Conservation (phyloP, 2,888 invertebrate genomes). For the Euclidia mi region DNA sequence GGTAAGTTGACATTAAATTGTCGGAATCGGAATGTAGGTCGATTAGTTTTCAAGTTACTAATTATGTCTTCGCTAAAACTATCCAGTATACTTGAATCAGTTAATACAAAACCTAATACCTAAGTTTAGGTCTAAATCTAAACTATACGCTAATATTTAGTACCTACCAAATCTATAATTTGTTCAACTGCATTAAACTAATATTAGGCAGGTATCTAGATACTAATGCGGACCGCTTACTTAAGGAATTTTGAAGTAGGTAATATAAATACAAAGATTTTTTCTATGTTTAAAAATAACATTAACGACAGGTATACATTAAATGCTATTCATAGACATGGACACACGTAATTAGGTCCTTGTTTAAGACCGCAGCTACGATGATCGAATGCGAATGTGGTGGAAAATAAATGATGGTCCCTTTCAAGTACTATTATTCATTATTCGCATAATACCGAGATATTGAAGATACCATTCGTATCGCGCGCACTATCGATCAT, state of each 20-base stretch:
- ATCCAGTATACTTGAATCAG: too few species aligned
- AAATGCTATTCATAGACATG: constrained; percentile 36
- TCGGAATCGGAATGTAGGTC: too few species aligned
- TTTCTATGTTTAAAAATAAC: constrained; percentile 25
- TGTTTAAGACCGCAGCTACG: constrained; percentile 43
- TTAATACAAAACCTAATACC: too few species aligned
- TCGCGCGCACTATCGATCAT: constrained; percentile 54
- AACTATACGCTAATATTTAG: too few species aligned
- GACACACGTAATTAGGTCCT: constrained; percentile 47
- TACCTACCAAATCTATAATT: too few species aligned
- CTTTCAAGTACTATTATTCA: constrained; percentile 51
- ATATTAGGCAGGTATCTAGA: too few species aligned
- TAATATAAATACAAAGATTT: constrained; percentile 20
- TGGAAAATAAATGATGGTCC: constrained; percentile 45
- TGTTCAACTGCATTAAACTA: too few species aligned
- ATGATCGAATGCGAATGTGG: constrained; percentile 44
- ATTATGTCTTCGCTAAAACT: too few species aligned
- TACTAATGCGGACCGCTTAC: too few species aligned
- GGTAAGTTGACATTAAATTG: background rate
- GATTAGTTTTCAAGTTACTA: too few species aligned
- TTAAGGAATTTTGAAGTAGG: too few species aligned
- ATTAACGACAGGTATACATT: constrained; percentile 19
- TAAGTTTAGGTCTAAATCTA: too few species aligned
- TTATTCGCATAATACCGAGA: constrained; percentile 47
- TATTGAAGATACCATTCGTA: constrained; percentile 52